Conservation (phyloP, 2,113 vertebrate genomes). For the Varanus komodoensis region DNA sequence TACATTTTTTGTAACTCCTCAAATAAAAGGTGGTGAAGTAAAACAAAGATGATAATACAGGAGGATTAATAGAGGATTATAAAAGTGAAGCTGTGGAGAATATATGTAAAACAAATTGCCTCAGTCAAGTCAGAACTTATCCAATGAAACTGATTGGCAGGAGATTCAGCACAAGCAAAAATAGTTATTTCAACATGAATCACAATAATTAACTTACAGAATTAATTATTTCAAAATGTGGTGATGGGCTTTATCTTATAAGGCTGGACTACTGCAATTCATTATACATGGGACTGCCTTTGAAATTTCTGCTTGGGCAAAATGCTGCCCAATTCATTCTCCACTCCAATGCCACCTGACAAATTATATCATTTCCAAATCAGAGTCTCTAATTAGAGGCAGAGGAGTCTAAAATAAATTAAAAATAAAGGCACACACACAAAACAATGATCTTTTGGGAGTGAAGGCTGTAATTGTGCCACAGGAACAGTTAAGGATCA, state of each 20-base stretch:
- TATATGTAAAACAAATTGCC: background rate
- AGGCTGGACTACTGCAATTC: background rate
- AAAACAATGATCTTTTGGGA: constrained; percentile 42
- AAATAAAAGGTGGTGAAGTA: background rate
- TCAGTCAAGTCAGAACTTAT: background rate
- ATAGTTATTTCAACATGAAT: background rate
- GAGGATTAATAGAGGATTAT: background rate
- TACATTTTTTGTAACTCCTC: background rate
- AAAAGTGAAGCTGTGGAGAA: background rate
- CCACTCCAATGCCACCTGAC: constrained; percentile 54
- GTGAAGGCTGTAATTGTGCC: constrained; percentile 34
- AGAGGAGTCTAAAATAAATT: background rate
- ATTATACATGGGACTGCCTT: too few relatives aligned
- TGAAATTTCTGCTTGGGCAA: too few relatives aligned
- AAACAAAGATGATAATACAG: background rate
- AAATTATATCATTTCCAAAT: constrained; percentile 52
- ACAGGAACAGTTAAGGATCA: constrained; percentile 68
- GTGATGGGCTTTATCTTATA: background rate
- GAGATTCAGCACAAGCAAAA: background rate
- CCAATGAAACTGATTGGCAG: background rate
- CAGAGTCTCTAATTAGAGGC: constrained; percentile 50
- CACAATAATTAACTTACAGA: background rate
- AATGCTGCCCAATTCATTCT: background rate
- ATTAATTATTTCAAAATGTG: background rate
- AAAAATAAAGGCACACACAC: constrained; percentile 10